A percentile compares a stretch with the other conserved stretches of the same genome.
These are phyloP conservation scores for Oscheius sp. DNA, from an alignment of 2,888 invertebrate genomes.

Conservation along the genomic window DNA sequence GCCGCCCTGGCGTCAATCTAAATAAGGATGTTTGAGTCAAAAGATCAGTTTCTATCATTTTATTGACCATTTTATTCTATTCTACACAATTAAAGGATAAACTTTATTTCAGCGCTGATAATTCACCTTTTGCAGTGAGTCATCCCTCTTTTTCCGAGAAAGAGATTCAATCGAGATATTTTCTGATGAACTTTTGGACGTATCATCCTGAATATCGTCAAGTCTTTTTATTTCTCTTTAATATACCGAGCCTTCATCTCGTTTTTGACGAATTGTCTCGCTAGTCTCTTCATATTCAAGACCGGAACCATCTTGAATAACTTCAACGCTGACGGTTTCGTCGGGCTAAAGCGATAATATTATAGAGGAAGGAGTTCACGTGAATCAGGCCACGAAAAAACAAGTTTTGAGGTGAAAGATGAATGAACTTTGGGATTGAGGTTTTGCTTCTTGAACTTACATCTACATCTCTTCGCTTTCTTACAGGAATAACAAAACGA, in stretches of 20 bases:
- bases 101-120: too few species aligned
- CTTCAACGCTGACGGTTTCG: neutral
- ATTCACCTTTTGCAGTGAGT: too few species aligned
- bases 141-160: neutral
- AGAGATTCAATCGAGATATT: neutral
- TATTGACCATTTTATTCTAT: neutral
- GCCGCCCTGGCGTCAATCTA: neutral
- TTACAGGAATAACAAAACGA: conserved; percentile 2
- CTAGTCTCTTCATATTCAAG: neutral
- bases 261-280: neutral
- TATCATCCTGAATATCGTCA: neutral
- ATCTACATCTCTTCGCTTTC: neutral
- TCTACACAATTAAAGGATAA: too few species aligned
- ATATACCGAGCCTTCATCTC: neutral
- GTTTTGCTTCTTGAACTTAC: neutral
- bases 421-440: neutral
- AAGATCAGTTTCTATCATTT: neutral
- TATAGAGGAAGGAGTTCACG: neutral
- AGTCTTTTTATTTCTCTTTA: neutral
- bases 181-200: neutral
- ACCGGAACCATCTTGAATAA: conserved; percentile 3
- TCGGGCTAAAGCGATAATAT: too few species aligned
- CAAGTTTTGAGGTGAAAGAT: neutral
- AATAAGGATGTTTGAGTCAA: neutral
- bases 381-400: neutral